Conservation (phyloP, 2,888 invertebrate genomes). For the Drosophila mercatorum region DNA sequence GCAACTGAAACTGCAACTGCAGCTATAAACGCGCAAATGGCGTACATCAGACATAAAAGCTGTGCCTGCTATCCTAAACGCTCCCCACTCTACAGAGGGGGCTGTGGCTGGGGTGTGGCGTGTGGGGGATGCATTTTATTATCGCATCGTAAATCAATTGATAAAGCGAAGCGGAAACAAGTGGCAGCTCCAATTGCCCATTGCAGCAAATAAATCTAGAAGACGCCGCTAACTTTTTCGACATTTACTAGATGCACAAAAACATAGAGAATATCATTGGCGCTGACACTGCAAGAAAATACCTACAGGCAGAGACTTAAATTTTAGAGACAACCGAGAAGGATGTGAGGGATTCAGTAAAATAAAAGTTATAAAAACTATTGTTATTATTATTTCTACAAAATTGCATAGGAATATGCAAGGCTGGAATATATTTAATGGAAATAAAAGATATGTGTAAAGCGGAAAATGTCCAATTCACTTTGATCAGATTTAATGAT, state of each 20-base stretch:
- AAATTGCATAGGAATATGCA: no score
- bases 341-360: no score
- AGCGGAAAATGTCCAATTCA: no score
- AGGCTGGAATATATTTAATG: no score
- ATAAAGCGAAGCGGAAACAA: slow-evolving; percentile 81
- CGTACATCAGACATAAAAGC: slow-evolving; percentile 64
- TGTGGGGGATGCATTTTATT: slow-evolving; percentile 39
- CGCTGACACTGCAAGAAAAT: slow-evolving; percentile 25
- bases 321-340: no score
- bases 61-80: slow-evolving; percentile 31
- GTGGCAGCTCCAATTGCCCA: slow-evolving; percentile 78
- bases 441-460: no score
- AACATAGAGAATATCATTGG: slow-evolving; percentile 13
- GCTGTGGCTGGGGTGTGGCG: neutral
- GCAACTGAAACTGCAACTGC: slow-evolving; percentile 21
- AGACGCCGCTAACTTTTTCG: slow-evolving; percentile 51
- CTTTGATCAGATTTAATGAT: no score
- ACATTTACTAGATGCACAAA: slow-evolving; percentile 58
- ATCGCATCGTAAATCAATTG: slow-evolving; percentile 79
- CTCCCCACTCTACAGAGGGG: neutral
- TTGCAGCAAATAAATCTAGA: slow-evolving; percentile 65
- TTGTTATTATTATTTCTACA: no score
- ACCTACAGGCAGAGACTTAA: neutral
- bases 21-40: slow-evolving; percentile 58
- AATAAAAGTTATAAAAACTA: no score